phyloP scores from a whole-genome alignment of 2,113 vertebrate genomes.

The Raja brachyura region DNA sequence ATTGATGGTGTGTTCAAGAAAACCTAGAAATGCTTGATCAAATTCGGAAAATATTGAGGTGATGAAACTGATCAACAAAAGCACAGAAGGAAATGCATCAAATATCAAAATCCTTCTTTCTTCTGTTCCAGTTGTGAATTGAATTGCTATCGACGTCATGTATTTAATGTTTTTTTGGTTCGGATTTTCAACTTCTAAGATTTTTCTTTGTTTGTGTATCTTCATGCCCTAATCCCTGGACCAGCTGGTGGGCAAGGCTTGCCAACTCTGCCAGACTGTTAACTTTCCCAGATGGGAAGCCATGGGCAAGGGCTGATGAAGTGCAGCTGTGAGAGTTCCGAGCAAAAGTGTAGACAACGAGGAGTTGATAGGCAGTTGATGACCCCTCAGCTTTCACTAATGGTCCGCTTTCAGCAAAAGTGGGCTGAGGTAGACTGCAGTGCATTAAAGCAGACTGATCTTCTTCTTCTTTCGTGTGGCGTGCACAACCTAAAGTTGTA shows the following conservation, averaged over 20 bases:
- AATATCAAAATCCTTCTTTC: background rate
- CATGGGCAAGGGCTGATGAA: background rate
- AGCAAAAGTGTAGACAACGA: too few species aligned
- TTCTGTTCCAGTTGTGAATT: background rate
- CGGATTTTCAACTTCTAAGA: background rate
- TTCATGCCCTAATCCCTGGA: background rate
- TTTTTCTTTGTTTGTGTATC: background rate
- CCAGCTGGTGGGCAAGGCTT: background rate
- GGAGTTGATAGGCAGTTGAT: background rate
- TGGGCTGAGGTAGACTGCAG: background rate
- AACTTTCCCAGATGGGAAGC: background rate
- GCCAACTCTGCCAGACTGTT: background rate
- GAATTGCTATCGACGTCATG: background rate
- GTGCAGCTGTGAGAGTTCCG: background rate
- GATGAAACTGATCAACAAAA: background rate
- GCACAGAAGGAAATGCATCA: background rate
- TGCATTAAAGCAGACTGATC: background rate
- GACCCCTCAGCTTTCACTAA: background rate
- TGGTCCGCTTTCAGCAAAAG: background rate
- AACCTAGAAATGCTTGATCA: background rate
- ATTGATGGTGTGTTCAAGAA: background rate
- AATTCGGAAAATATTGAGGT: background rate
- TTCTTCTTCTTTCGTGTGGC: too few species aligned
- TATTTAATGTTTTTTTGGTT: background rate
- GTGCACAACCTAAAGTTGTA: too few species aligned